phyloP scores from a whole-genome alignment of 2,113 vertebrate genomes.

The Lontra canadensis region DNA sequence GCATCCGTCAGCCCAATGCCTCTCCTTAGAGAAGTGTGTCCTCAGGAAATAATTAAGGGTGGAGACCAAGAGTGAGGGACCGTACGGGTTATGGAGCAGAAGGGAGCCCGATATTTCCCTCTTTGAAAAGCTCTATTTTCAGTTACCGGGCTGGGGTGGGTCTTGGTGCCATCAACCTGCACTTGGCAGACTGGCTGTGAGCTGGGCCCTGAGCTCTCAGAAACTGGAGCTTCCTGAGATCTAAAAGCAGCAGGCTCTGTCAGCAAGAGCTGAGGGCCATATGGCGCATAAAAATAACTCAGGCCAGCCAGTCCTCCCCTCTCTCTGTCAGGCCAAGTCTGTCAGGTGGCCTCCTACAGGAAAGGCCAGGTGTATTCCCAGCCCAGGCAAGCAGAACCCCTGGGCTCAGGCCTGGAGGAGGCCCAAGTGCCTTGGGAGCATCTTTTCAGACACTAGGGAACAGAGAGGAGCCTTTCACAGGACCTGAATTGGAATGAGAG shows the following conservation, averaged over 20 bases:
- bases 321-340: background rate
- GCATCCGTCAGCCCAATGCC: background rate
- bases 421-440: too few species aligned
- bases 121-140: slow-evolving; percentile 1
- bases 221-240: background rate
- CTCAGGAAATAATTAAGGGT: background rate
- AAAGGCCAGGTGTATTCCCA: background rate
- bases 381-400: background rate
- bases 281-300: background rate
- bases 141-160: background rate
- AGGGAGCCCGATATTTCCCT: background rate
- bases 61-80: background rate
- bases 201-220: background rate
- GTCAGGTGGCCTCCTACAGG: background rate
- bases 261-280: background rate
- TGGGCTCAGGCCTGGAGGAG: background rate
- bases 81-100: background rate
- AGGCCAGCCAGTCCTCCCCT: background rate
- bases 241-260: background rate
- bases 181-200: background rate
- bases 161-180: background rate
- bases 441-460: background rate
- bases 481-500: background rate
- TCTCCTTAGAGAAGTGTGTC: background rate
- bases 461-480: background rate